These are phyloP conservation scores for Sardina pilchardus DNA, from an alignment of 2,113 vertebrate species.

Conservation along the genomic window DNA sequence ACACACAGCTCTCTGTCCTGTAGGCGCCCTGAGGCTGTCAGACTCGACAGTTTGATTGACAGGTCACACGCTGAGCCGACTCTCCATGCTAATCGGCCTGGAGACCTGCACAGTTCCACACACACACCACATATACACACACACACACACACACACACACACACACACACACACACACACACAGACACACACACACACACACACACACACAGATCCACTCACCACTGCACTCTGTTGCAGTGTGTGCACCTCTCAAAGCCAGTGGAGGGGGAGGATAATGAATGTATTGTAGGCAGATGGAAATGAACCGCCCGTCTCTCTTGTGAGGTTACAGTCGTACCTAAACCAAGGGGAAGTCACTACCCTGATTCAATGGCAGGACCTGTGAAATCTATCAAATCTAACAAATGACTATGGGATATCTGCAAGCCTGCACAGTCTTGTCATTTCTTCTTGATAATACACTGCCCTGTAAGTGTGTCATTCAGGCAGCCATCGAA, in stretches of 20 bases:
- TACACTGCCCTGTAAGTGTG: background rate
- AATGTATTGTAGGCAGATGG: background rate
- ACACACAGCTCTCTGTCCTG: background rate
- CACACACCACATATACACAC: constrained; percentile 7
- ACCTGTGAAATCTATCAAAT: background rate
- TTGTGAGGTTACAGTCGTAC: background rate
- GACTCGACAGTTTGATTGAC: background rate
- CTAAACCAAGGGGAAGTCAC: background rate
- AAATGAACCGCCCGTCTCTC: background rate
- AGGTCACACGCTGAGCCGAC: background rate
- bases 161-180: constrained; percentile 10
- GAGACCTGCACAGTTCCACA: background rate
- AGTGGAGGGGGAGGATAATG: background rate
- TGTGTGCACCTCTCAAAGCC: background rate
- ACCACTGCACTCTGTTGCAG: background rate
- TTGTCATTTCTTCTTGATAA: background rate
- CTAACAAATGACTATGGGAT: background rate
- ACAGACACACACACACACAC: background rate
- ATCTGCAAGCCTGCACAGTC: background rate
- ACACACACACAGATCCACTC: background rate
- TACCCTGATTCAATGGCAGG: background rate
- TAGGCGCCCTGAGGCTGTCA: background rate
- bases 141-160: background rate
- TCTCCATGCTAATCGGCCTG: background rate
- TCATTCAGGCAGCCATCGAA: background rate